A percentile compares a stretch with the other conserved stretches of the same genome.
These are phyloP conservation scores for Carcina quercana DNA, from an alignment of 2,888 invertebrate species.

Conservation along the genomic window DNA sequence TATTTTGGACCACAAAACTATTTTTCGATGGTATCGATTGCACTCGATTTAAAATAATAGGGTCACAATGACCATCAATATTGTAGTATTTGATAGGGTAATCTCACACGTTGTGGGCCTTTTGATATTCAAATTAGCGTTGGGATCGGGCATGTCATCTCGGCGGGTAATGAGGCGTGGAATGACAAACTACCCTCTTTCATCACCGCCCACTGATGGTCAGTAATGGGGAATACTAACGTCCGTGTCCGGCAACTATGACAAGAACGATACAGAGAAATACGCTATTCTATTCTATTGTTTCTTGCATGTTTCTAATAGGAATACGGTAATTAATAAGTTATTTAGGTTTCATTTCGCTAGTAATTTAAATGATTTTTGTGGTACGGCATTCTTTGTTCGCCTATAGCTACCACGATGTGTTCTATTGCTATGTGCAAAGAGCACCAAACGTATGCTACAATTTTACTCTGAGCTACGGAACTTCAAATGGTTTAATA, in stretches of 20 bases:
- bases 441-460: too few relatives aligned
- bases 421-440: too few relatives aligned
- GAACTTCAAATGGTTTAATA: too few relatives aligned
- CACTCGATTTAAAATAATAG: constrained; percentile 19
- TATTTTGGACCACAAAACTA: too few relatives aligned
- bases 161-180: constrained; percentile 38
- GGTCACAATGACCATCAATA: constrained; percentile 24
- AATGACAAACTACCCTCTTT: constrained; percentile 54
- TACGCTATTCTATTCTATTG: too few relatives aligned
- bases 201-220: constrained; percentile 47
- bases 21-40: not conserved
- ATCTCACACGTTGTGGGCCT: constrained; percentile 22
- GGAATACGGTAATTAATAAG: too few relatives aligned
- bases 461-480: too few relatives aligned
- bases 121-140: constrained; percentile 48
- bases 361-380: too few relatives aligned
- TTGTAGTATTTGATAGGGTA: constrained; percentile 22
- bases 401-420: too few relatives aligned
- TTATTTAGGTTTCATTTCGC: too few relatives aligned
- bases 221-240: constrained; percentile 31
- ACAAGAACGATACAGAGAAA: not conserved
- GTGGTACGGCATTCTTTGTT: too few relatives aligned
- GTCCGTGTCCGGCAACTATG: constrained; percentile 29
- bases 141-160: constrained; percentile 33
- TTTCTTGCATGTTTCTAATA: too few relatives aligned